Percentiles rank a stretch among this genome's conserved stretches.
These are phyloP conservation scores for Actenoides lindsayi DNA, from an alignment of 2,113 vertebrate genomes.

Conservation along the genomic window DNA sequence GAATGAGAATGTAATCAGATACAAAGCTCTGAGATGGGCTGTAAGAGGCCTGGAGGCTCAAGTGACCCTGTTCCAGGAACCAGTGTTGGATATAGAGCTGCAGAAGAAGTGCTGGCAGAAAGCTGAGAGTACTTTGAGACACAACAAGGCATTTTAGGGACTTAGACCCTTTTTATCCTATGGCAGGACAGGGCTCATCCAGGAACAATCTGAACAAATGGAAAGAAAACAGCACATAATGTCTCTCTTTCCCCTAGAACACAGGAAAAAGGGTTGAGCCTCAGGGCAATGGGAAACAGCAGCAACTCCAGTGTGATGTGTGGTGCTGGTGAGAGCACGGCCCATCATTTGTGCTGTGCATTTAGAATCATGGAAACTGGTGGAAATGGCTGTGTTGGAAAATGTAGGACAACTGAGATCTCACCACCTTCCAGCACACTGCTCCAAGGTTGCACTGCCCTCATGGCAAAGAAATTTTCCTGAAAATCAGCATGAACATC, in stretches of 20 bases:
- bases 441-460: background rate
- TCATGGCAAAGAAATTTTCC: background rate
- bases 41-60: background rate
- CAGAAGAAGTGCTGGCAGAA: background rate
- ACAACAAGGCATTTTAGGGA: background rate
- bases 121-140: background rate
- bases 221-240: background rate
- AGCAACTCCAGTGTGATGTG: background rate
- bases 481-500: background rate
- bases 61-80: background rate
- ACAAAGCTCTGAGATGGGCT: background rate
- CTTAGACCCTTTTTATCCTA: background rate
- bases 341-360: background rate
- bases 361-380: background rate
- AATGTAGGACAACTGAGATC: background rate
- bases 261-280: background rate
- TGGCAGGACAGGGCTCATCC: background rate
- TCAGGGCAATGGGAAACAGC: background rate
- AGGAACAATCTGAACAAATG: background rate
- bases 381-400: background rate
- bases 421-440: background rate
- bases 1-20: background rate
- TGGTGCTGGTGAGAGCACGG: background rate
- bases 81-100: background rate
- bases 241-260: background rate